These are phyloP conservation scores for Percopsis transmontana DNA, from an alignment of 2,113 vertebrate species.

Conservation along the genomic window DNA sequence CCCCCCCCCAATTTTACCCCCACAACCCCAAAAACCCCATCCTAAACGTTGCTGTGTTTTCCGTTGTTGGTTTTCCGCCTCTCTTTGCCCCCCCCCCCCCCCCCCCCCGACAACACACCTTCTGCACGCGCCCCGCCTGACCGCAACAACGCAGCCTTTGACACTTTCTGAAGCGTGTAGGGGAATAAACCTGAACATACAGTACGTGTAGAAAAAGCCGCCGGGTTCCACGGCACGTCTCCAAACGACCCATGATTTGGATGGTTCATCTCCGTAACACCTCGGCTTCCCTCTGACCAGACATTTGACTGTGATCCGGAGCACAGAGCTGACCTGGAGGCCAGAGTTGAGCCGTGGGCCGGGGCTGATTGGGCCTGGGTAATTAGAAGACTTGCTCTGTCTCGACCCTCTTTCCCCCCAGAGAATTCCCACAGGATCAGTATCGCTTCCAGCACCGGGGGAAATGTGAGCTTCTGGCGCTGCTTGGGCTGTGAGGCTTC, in stretches of 20 bases:
- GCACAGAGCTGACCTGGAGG: slow-evolving; percentile 43
- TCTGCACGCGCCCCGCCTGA: slow-evolving; percentile 31
- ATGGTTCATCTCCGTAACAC: slow-evolving; percentile 69
- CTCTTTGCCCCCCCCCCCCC: background rate
- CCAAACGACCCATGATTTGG: slow-evolving; percentile 59
- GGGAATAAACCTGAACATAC: slow-evolving; percentile 25
- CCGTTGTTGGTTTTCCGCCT: no score
- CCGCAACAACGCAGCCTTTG: slow-evolving; percentile 63
- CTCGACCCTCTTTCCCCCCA: slow-evolving; percentile 28
- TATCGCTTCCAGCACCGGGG: slow-evolving; percentile 43
- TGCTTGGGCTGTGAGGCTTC: slow-evolving; percentile 42
- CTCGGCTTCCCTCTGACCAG: slow-evolving; percentile 55
- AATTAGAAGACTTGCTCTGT: slow-evolving; percentile 73
- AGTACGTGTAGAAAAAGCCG: slow-evolving; percentile 24
- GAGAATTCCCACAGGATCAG: slow-evolving; percentile 61
- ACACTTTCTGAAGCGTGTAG: slow-evolving; percentile 56
- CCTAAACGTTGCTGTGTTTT: no score
- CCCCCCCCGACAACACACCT: slow-evolving; percentile 54
- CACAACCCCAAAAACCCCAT: background rate
- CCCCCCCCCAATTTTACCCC: background rate
- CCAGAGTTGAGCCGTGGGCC: slow-evolving; percentile 52
- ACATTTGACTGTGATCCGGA: slow-evolving; percentile 66
- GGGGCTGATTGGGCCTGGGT: slow-evolving; percentile 69
- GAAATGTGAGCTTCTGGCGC: slow-evolving; percentile 61
- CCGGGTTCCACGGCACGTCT: slow-evolving; percentile 63